Base-by-base conservation (phyloP, 2,888 invertebrate genomes). In the Oxyteleia sp. region DNA sequence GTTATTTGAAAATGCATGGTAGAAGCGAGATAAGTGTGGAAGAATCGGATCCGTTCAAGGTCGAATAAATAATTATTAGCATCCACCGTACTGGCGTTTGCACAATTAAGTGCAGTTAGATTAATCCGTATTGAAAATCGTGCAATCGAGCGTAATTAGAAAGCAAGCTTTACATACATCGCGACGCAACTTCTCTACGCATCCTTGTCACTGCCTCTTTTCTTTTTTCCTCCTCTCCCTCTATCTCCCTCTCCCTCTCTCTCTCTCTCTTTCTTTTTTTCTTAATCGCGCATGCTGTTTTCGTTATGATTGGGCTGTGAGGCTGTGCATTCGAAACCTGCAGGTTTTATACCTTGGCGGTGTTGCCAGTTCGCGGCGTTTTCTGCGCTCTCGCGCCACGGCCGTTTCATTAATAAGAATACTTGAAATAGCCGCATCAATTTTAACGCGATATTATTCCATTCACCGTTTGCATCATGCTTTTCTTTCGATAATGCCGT, bases 101-200 rank as follows among this genome's bases (percentile, higher is more conserved):
- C 61, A 84, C 81, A 81, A 84, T 84, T 76, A 81, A 84, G 84
- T 78, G 84, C 84, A 84, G 84, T 84, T 84, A 84, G 84, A 84
- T 76, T 80, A 81, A 84, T 84, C 72, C 80, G 84, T 66, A 84
- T 68, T 81, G 80, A 84, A 84, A 84, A 84, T 84, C 81, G 75
- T 80, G 84, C 84, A 57, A 84, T 80, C 80, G 80, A 53, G 81
- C 68, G 81, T 81, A 84, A 84, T 84, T 84, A 84, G 84, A 84
- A 84, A 84, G 84, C 84, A 81, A 71, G 78, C 80, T 83, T 78
- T 64, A 79, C 74, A 75, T 59, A 38, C 53, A 32, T 41, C 82
- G 68, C 71, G 82, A 63, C 61, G 74, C 84, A 45, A 79, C 7
- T 43, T 66, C 20, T 74, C 59, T 20, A 53, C 75, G 72, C 84